These are phyloP conservation scores for Meteorus colon DNA, from an alignment of 2,888 invertebrate species.

Conservation along the genomic window DNA sequence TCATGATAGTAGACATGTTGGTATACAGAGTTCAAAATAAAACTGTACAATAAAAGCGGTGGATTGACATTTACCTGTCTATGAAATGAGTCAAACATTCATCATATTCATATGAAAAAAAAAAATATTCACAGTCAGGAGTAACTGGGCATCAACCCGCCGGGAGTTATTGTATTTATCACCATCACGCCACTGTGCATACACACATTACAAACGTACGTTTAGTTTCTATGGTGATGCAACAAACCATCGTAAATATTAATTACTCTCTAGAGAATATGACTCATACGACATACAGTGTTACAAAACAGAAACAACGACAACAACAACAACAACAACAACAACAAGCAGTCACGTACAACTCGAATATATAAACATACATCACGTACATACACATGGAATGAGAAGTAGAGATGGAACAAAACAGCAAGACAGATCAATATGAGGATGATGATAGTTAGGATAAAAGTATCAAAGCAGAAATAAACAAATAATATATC, in stretches of 20 bases:
- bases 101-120: too few species aligned
- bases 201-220: background rate
- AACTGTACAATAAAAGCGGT: too few species aligned
- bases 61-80: too few species aligned
- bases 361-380: background rate
- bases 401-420: background rate
- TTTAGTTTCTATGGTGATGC: constrained; percentile 1
- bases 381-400: background rate
- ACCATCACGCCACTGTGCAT: background rate
- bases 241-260: constrained; percentile 45
- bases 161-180: too few species aligned
- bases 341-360: background rate
- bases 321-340: background rate
- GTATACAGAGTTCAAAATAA: background rate
- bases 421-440: background rate
- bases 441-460: background rate
- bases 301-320: background rate
- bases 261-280: constrained; percentile 37
- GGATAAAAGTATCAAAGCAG: background rate
- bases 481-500: background rate
- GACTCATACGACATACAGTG: constrained; percentile 1
- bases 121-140: too few species aligned
- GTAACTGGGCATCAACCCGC: too few species aligned
- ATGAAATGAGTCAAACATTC: too few species aligned
- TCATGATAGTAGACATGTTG: constrained; percentile 11